Evolutionary conservation across 2,888 invertebrate species (phyloP), one percentile per base, ranked within the genome.

Genomic region (Papilio elwesi): DNA sequence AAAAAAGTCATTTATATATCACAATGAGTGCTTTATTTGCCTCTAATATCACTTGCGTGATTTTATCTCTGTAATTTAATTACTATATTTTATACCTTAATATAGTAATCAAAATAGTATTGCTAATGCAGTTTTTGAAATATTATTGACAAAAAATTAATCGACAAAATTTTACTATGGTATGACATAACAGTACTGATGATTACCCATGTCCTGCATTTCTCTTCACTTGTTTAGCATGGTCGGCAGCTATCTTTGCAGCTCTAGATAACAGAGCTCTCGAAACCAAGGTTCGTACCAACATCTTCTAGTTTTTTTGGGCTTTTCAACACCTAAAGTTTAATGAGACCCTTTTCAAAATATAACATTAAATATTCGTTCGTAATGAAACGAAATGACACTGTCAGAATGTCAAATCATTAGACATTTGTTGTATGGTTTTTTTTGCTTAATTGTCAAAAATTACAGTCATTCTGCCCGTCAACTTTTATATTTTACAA

Each of bases 151-250:
- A 36, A 36, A 57, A 12, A 36, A 55, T 16, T 16, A 55, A 38
- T 13, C 38, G 26, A 13, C n/a, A 13, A 52, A 63, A n/a, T 64
- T n/a, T 38, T 6, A 49, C 49, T 51, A 47, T 12, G 13, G 12
- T 62, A 82, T 91, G 91, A 92, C 90, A 91, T 91, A 91, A 91
- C 69, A 68, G 12, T 55, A 75, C 43, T 15, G 43, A 69, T 68
- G 78, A 89, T 82, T 83, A 93, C 92, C 92, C 93, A 83, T 92
- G 91, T 64, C 91, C 88, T 43, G 87, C 76, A 76, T 91, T 90
- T 79, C 92, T 87, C 81, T 85, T 88, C 5, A 83, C 68, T 81
- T 88, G 90, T 77, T 92, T 90, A 63, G 85, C 68, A 76, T 86
- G 89, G 75, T 83, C 84, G 64, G 87, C 83, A 38, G 80, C 81